These are phyloP conservation scores for Octomys mimax DNA, from an alignment of 2,797 vertebrate species.

Conservation along the genomic window DNA sequence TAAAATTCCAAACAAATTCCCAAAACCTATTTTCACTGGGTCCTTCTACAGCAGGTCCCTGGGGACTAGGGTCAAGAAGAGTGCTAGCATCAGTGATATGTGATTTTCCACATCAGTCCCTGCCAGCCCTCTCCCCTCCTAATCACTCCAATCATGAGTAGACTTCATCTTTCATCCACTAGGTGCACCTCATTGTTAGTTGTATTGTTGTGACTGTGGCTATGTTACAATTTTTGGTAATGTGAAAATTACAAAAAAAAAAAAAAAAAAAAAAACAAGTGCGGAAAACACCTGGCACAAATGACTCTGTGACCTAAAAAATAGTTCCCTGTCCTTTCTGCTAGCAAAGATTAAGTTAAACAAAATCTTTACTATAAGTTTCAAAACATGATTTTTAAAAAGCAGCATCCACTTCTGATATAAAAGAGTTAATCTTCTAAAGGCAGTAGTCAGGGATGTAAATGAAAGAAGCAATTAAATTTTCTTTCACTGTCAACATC, in stretches of 20 bases:
- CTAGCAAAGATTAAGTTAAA: constrained; percentile 48
- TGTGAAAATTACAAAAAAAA: constrained; percentile 22
- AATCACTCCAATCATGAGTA: background rate
- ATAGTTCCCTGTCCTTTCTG: constrained; percentile 19
- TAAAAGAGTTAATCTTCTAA: constrained; percentile 58
- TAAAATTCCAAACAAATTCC: constrained; percentile 13
- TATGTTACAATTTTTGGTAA: background rate
- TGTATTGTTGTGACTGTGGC: background rate
- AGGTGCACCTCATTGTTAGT: background rate
- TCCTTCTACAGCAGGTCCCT: background rate
- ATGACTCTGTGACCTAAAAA: constrained; percentile 16
- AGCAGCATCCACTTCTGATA: constrained; percentile 61
- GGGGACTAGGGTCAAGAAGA: background rate
- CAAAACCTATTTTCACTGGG: background rate
- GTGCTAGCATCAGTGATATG: background rate
- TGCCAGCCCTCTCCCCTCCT: background rate
- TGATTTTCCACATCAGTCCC: background rate
- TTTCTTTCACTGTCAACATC: constrained; percentile 70
- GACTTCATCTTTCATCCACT: background rate
- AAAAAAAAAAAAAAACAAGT: background rate
- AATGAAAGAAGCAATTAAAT: constrained; percentile 72
- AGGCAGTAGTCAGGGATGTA: constrained; percentile 11
- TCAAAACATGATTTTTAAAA: constrained; percentile 57
- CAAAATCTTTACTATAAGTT: constrained; percentile 41
- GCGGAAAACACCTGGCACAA: background rate